Base-by-base conservation (phyloP, 2,797 vertebrate species). In the Margarornis squamiger region DNA sequence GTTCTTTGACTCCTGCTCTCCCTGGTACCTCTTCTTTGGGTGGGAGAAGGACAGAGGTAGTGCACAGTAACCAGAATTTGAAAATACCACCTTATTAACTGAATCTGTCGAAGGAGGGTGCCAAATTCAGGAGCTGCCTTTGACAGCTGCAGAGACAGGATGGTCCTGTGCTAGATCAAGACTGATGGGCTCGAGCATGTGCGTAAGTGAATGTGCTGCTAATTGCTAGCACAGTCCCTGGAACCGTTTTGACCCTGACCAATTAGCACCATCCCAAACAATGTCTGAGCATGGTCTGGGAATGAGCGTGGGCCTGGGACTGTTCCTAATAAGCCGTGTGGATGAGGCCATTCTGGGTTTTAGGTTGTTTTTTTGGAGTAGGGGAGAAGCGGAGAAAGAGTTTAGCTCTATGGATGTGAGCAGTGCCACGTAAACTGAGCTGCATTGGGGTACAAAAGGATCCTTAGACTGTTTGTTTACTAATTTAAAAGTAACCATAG, bases 231-330 rank as follows among this genome's bases (percentile, higher is more conserved):
- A 91, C 78, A 93, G 89, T 65, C 86, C 41, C 89, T 90, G 81
- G 89, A 93, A 95, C 38, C 0, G 2, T 86, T 94, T 86, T 87
- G 87, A 88, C 74, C 63, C 78, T 76, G 71, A 72, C 84, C 95
- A 85, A 95, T 96, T 93, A 96, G 84, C 92, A 92, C 84, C 2
- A 12, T 93, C 91, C 72, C 87, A 87, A 94, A 92, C 81, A 95
- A 91, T 91, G 84, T 93, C 89, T 95, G 86, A 90, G 74, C 62
- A 36, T 49, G 78, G 88, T 43, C 86, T 94, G 91, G 87, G 72
- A 95, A 92, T 63, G 70, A 86, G 78, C 7, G 0, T 82, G 63
- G 61, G 65, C 57, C 71, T 77, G 87, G 48, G 92, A 92, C 84
- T 93, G 87, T 82, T 96, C 89, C 63, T 96, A 93, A 94, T 95